A percentile compares a stretch with the other conserved stretches of the same genome.
phyloP scores from a whole-genome alignment of 1,140 invertebrate species.

The Daktulosphaira vitifoliae region DNA sequence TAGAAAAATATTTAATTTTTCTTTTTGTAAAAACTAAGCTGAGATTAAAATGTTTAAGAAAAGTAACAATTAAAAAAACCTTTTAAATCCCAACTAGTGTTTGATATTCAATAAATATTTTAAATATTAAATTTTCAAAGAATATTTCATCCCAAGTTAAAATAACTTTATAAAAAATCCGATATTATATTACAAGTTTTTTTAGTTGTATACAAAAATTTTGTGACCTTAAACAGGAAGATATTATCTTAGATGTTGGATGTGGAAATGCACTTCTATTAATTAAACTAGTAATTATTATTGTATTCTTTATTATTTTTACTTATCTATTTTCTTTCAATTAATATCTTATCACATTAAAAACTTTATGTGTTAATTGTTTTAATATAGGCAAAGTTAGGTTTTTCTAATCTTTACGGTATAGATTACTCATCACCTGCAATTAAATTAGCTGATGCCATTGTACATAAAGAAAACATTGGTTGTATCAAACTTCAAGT shows the following conservation, averaged over 20 bases:
- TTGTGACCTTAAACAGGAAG: background rate
- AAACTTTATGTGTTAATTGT: background rate
- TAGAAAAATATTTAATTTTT: too few relatives aligned
- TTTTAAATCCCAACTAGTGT: too few relatives aligned
- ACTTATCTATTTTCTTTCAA: too few relatives aligned
- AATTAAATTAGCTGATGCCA: slow-evolving; percentile 16
- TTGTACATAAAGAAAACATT: slow-evolving; percentile 12
- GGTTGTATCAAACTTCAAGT: slow-evolving; percentile 4
- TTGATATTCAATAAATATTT: too few relatives aligned
- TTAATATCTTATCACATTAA: too few relatives aligned
- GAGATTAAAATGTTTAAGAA: too few relatives aligned
- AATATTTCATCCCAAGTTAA: too few relatives aligned
- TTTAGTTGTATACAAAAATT: slow-evolving; percentile 17
- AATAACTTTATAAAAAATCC: too few relatives aligned
- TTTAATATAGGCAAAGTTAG: slow-evolving; percentile 25
- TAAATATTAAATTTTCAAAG: too few relatives aligned
- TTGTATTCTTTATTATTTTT: background rate
- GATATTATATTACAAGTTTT: too few relatives aligned
- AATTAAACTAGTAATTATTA: slow-evolving; percentile 18
- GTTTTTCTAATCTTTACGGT: slow-evolving; percentile 23
- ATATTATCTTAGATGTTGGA: slow-evolving; percentile 19
- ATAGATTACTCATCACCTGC: slow-evolving; percentile 31
- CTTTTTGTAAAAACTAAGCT: too few relatives aligned
- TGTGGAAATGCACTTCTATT: slow-evolving; percentile 23
- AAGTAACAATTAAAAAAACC: too few relatives aligned